Base-by-base conservation (phyloP, 1,140 invertebrate species). In the Cotesia vestalis region DNA sequence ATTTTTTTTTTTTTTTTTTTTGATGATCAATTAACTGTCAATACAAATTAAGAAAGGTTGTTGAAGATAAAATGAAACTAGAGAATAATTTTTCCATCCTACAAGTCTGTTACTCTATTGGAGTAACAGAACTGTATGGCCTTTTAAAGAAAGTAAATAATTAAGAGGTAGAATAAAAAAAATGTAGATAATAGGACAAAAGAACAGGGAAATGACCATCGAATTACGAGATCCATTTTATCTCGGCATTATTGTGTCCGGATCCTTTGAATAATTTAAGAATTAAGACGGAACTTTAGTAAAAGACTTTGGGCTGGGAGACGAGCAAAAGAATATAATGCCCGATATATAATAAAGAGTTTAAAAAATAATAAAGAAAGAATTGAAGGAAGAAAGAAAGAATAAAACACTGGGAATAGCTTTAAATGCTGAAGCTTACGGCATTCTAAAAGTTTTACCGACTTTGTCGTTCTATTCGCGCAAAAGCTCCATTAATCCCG, bases 211-310 rank as follows among this genome's bases (percentile, higher is more conserved):
- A 60, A 55, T 69, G 55, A 69, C 69, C 27, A 61, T 66, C 72
- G 46, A 69, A 64, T 60, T 52, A 35, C 59, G 59, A 62, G 60
- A 12, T 55, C 57, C 53, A 59, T 59, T 68, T 72, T 67, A 46
- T 46, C 40, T 46, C 40, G 6, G 6, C 11, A 74, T 71, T 76
- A 78, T 81, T 82, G 79, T 80, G 76, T 77, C 61, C 73, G 36
- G 75, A 75, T 75, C 78, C 76, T 80, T 78, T 78, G 77, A 81
- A 83, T 80, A 81, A 81, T 81, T 81, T 80, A 81, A 78, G 73
- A 78, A 81, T 81, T 79, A 80, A 78, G 76, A 71, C 74, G 75
- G 63, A 75, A 79, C 75, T 80, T 77, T 76, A 36, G 55, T 60
- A 55, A 66, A 59, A 64, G 55, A 55, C 59, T 27, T 27, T 27